Conservation (phyloP, 1,140 invertebrate species). For the Bombus difficillimus region DNA sequence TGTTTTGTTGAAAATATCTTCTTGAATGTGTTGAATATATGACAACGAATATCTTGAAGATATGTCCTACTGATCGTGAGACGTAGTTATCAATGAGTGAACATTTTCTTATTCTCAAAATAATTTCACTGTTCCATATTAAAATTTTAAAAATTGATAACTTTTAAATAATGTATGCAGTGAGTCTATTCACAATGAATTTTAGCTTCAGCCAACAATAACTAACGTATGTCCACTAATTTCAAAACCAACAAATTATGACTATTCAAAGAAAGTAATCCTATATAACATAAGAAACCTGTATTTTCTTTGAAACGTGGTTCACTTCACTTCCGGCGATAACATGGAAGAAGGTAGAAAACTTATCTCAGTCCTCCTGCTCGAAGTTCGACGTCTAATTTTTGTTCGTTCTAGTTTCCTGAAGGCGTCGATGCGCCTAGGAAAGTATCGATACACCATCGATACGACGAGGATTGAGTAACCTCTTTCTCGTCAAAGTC, state of each 20-base stretch:
- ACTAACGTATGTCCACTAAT: background rate
- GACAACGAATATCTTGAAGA: too few species aligned
- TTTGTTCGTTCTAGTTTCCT: conserved; percentile 13
- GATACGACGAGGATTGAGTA: background rate
- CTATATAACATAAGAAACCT: background rate
- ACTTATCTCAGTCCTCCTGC: conserved; percentile 21
- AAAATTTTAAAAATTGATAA: too few species aligned
- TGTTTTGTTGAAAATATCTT: too few species aligned
- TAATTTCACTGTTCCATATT: too few species aligned
- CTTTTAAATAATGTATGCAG: too few species aligned
- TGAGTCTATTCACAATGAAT: background rate
- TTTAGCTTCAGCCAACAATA: background rate
- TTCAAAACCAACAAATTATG: background rate
- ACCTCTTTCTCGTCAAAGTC: background rate
- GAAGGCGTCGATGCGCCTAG: too few species aligned
- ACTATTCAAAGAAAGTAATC: too few species aligned
- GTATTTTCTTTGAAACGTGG: background rate
- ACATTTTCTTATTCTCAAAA: too few species aligned
- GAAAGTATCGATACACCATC: background rate
- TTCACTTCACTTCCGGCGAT: background rate
- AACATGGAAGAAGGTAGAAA: background rate
- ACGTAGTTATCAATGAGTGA: too few species aligned
- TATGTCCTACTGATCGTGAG: too few species aligned
- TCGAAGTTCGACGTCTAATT: conserved; percentile 41
- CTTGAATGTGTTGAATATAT: too few species aligned